Evolutionary conservation across 2,888 invertebrate genomes (phyloP).

Genomic region (Agriopis aurantiaria): DNA sequence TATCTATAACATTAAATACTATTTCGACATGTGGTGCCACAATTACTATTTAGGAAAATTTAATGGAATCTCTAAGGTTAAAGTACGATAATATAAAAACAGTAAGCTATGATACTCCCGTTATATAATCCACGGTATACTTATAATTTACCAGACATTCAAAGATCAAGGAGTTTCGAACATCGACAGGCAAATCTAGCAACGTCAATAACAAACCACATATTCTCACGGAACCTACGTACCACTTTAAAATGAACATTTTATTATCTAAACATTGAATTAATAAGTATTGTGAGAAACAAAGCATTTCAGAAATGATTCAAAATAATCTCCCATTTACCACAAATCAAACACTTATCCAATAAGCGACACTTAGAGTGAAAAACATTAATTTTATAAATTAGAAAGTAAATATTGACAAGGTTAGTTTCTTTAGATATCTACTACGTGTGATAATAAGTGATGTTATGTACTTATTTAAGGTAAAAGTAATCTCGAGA

Average conservation of each 20-base stretch:
- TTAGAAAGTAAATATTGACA: conserved; percentile 52
- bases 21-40: conserved; percentile 79
- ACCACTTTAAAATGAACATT: conserved; percentile 68
- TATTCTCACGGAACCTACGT: conserved; percentile 72
- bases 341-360: conserved; percentile 70
- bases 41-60: conserved; percentile 73
- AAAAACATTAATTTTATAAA: conserved; percentile 53
- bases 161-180: conserved; percentile 75
- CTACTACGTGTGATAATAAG: conserved; percentile 56
- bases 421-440: conserved; percentile 53
- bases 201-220: conserved; percentile 80
- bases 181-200: conserved; percentile 73
- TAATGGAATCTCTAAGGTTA: conserved; percentile 75
- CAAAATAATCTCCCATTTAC: conserved; percentile 80
- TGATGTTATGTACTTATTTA: conserved; percentile 49
- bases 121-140: conserved; percentile 54
- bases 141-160: conserved; percentile 69
- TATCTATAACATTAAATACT: conserved; percentile 82
- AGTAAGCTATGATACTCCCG: conserved; percentile 78
- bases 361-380: conserved; percentile 75
- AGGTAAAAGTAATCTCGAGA: conserved; percentile 51
- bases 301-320: conserved; percentile 76
- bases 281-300: conserved; percentile 67
- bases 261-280: conserved; percentile 63
- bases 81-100: conserved; percentile 80